These are phyloP conservation scores for Setophaga coronata DNA, from an alignment of 2,113 vertebrate species.

Conservation along the genomic window DNA sequence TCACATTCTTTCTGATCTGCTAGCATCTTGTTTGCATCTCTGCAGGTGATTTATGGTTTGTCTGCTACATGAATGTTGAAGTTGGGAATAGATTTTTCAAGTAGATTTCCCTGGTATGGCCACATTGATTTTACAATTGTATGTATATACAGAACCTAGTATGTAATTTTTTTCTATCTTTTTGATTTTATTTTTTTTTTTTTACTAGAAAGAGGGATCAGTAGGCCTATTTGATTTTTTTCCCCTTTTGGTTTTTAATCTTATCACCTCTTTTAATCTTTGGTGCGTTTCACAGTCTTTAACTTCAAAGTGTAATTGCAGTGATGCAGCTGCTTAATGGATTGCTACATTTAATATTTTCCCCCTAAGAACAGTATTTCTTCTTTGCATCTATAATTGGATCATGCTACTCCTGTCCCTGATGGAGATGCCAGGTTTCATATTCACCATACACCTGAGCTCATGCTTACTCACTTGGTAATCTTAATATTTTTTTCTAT, in stretches of 20 bases:
- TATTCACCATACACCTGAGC: constrained; percentile 34
- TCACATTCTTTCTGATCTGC: neutral
- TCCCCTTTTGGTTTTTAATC: neutral
- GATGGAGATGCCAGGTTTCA: constrained; percentile 32
- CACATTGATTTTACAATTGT: neutral
- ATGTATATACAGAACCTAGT: neutral
- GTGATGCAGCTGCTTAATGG: constrained; percentile 39
- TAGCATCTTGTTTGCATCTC: neutral
- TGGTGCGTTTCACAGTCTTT: constrained; percentile 37
- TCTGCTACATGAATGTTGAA: neutral
- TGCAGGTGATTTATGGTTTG: neutral
- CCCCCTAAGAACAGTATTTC: constrained; percentile 55
- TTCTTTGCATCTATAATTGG: constrained; percentile 61
- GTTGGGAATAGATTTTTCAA: neutral
- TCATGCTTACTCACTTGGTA: constrained; percentile 38
- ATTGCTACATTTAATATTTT: constrained; percentile 57
- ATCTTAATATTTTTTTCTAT: constrained; percentile 34
- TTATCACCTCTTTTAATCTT: constrained; percentile 4
- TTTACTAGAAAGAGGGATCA: neutral
- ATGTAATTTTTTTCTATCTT: neutral
- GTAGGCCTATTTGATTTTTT: neutral
- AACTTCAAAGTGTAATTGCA: constrained; percentile 64
- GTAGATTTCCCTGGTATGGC: neutral
- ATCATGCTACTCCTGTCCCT: constrained; percentile 35
- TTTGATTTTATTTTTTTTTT: neutral